Percentiles rank a stretch among this genome's conserved stretches.
phyloP scores from a whole-genome alignment of 2,113 vertebrate species.

The Corythoichthys haematopterus region DNA sequence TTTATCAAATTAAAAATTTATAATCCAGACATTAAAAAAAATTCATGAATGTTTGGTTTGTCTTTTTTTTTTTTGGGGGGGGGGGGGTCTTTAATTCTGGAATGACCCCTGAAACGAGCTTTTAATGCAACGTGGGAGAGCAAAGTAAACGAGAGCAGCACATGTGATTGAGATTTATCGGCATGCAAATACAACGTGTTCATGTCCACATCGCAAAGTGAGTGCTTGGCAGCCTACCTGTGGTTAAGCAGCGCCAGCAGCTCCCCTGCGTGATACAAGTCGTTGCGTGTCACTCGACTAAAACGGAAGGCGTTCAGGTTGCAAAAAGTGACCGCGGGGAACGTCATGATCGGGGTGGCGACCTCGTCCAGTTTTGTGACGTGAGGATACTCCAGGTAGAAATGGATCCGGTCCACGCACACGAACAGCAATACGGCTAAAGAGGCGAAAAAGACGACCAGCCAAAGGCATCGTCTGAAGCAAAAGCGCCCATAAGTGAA shows the following conservation, averaged over 20 bases:
- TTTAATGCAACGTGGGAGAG: background rate
- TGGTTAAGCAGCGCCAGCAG: constrained; percentile 93
- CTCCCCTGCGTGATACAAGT: constrained; percentile 96
- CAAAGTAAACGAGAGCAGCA: background rate
- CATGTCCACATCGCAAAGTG: background rate
- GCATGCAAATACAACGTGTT: background rate
- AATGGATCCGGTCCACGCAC: constrained; percentile 91
- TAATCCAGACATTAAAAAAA: too few relatives aligned
- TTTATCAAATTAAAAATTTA: too few relatives aligned
- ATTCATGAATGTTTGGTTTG: too few relatives aligned
- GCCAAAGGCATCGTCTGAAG: constrained; percentile 87
- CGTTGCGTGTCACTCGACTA: constrained; percentile 91
- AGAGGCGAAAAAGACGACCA: constrained; percentile 87
- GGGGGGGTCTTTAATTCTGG: too few relatives aligned
- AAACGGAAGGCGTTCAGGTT: constrained; percentile 98
- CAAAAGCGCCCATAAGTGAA: constrained; percentile 91
- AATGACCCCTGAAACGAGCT: background rate
- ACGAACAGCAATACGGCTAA: constrained; percentile 84
- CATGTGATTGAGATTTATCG: background rate
- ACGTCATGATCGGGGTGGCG: constrained; percentile 82
- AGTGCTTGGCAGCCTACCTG: constrained; percentile 69
- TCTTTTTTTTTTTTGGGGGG: too few relatives aligned
- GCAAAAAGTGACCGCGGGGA: constrained; percentile 93
- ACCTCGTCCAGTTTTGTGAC: constrained; percentile 97
- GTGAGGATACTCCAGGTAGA: constrained; percentile 94